These are phyloP conservation scores for Hassar affinis DNA, from an alignment of 2,113 vertebrate species.

Conservation along the genomic window DNA sequence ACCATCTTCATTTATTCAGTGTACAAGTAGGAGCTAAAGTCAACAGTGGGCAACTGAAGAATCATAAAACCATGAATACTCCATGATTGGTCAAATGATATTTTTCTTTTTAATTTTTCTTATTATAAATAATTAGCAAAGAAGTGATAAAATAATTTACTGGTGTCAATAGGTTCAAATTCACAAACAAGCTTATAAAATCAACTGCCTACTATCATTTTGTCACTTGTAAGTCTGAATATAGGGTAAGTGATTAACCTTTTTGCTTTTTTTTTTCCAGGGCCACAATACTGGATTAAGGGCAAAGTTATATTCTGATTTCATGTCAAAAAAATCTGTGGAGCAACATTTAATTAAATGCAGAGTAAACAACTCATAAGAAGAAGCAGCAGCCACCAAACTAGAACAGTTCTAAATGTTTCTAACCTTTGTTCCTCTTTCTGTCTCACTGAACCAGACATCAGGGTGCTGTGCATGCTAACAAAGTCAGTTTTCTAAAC, in stretches of 20 bases:
- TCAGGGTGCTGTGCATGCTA: background rate
- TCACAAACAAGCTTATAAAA: no score
- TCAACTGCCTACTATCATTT: background rate
- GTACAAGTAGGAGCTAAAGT: no score
- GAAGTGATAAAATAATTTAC: no score
- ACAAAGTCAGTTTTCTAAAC: background rate
- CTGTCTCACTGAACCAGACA: background rate
- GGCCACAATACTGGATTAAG: background rate
- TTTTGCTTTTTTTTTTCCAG: background rate
- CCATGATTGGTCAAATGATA: no score
- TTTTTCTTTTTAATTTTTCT: no score
- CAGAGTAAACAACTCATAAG: background rate
- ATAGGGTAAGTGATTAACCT: background rate
- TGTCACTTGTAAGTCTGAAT: background rate
- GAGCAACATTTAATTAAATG: background rate
- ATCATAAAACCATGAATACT: no score
- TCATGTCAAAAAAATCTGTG: background rate
- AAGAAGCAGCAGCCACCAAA: background rate
- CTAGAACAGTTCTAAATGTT: background rate
- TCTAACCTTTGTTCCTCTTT: background rate
- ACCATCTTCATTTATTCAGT: no score
- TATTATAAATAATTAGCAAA: no score
- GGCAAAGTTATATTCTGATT: background rate
- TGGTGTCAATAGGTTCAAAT: no score
- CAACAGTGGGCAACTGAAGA: no score